These are phyloP conservation scores for Laspeyria flexula DNA, from an alignment of 2,888 invertebrate species.

Conservation along the genomic window DNA sequence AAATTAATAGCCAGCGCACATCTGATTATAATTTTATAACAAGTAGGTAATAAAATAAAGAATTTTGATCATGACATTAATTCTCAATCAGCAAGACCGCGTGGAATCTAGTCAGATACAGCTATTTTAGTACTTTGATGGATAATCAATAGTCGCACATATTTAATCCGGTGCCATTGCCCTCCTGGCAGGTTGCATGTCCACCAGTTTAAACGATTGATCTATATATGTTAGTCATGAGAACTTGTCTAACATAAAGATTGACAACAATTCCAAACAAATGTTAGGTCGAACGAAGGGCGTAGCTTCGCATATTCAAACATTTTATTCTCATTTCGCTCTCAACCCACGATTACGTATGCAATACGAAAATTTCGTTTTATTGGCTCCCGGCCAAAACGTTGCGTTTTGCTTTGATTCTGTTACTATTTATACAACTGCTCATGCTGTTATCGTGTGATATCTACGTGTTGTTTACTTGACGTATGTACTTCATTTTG, in stretches of 20 bases:
- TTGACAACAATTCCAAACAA: conserved; percentile 18
- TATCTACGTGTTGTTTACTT: conserved; percentile 60
- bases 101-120: conserved; percentile 15
- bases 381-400: conserved; percentile 64
- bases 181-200: conserved; percentile 20
- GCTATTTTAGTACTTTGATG: conserved; percentile 30
- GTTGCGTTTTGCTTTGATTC: conserved; percentile 69
- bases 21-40: too few species aligned
- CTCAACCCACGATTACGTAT: conserved; percentile 56
- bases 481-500: conserved; percentile 28
- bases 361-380: conserved; percentile 64
- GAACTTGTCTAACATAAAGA: background rate
- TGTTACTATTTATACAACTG: conserved; percentile 68
- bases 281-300: conserved; percentile 30
- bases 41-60: background rate
- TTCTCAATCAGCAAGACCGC: background rate
- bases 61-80: background rate
- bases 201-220: background rate
- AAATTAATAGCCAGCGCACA: too few species aligned
- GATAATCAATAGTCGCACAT: conserved; percentile 51
- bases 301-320: conserved; percentile 21
- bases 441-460: conserved; percentile 67
- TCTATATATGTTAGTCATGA: background rate
- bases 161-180: conserved; percentile 46
- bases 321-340: conserved; percentile 31